Evolutionary conservation across 2,113 vertebrate genomes (phyloP).

Genomic region (Anas platyrhynchos): DNA sequence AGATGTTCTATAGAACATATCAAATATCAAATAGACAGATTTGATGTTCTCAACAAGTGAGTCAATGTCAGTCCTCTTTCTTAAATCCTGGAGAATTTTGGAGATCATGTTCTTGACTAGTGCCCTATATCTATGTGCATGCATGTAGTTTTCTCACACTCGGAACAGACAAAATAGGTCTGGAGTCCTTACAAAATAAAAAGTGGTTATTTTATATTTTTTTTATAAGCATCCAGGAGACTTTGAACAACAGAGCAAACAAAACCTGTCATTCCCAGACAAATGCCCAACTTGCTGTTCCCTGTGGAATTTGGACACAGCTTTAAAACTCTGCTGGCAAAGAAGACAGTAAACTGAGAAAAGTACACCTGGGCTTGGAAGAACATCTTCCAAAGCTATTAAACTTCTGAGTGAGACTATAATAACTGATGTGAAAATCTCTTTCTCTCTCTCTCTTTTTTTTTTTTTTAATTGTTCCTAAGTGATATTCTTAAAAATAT

Average conservation of each 20-base stretch:
- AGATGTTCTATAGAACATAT: too few relatives aligned
- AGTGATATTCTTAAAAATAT: conserved; percentile 67
- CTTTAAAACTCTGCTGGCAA: background rate
- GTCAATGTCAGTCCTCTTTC: background rate
- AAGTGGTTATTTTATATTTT: conserved; percentile 8
- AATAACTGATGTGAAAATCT: conserved; percentile 62
- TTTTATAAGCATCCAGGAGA: conserved; percentile 16
- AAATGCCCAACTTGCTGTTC: conserved; percentile 31
- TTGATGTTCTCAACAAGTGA: background rate
- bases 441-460: conserved; percentile 43
- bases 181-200: background rate
- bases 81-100: background rate
- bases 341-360: conserved; percentile 25
- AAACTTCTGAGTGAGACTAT: conserved; percentile 50
- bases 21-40: background rate
- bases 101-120: background rate
- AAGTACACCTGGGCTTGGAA: conserved; percentile 61
- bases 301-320: conserved; percentile 33
- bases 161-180: background rate
- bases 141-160: conserved; percentile 12
- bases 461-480: conserved; percentile 67
- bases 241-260: conserved; percentile 38
- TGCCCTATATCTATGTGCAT: background rate
- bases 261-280: conserved; percentile 40
- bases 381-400: conserved; percentile 31